Conservation (phyloP, 30 jellyfish, hydroid and myxozoan genomes). For the Pseudorhiza aurosa region DNA sequence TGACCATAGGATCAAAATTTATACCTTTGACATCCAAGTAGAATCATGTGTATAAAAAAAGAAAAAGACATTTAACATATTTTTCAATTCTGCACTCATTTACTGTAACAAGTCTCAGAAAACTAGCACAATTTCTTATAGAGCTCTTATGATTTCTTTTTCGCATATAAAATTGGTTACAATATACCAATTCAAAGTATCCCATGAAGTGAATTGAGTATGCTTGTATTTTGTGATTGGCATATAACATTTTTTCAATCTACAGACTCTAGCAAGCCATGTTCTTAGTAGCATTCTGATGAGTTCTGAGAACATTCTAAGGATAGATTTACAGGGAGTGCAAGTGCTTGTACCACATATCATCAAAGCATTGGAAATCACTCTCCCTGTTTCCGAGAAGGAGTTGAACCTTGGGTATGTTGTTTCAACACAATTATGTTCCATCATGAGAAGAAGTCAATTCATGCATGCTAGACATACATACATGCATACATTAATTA, state of each 20-base stretch:
- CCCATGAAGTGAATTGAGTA: too few species aligned
- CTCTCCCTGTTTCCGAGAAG: slow-evolving; percentile 74
- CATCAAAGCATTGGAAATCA: slow-evolving; percentile 84
- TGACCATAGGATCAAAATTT: too few species aligned
- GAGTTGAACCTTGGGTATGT: slow-evolving; percentile 90
- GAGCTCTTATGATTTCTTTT: too few species aligned
- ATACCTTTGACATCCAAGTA: too few species aligned
- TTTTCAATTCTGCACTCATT: background rate
- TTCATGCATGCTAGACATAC: too few species aligned
- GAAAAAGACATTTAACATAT: background rate
- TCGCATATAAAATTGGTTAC: too few species aligned
- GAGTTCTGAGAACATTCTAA: slow-evolving; percentile 73
- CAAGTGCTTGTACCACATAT: slow-evolving; percentile 94
- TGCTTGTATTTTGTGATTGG: too few species aligned
- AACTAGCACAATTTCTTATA: too few species aligned
- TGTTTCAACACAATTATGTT: background rate
- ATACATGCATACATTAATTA: background rate
- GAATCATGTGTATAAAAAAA: too few species aligned
- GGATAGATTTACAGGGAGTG: slow-evolving; percentile 95
- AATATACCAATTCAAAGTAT: too few species aligned
- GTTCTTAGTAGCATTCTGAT: slow-evolving; percentile 88
- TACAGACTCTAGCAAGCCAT: slow-evolving; percentile 93
- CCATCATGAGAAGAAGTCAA: too few species aligned
- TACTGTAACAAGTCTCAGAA: background rate
- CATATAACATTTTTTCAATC: background rate